Conservation (phyloP, 2,888 invertebrate species). For the Parnassius smintheus region DNA sequence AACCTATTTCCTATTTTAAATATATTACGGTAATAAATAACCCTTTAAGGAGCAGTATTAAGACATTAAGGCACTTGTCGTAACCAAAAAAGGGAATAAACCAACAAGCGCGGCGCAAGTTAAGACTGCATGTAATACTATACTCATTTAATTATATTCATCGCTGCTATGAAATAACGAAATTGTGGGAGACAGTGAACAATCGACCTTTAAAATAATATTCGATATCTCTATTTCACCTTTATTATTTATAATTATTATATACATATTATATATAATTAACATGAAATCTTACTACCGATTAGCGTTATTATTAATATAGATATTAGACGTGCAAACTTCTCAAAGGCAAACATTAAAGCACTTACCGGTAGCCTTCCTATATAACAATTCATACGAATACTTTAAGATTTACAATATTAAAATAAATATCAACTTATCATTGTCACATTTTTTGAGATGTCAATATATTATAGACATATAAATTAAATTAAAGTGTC, state of each 20-base stretch:
- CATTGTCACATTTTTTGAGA: too few species aligned
- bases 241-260: neutral
- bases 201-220: conserved; percentile 15
- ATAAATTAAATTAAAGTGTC: too few species aligned
- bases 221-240: conserved; percentile 3
- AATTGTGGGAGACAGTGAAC: conserved; percentile 8
- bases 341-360: too few species aligned
- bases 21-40: conserved; percentile 23
- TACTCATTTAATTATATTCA: conserved; percentile 15
- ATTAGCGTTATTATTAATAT: too few species aligned
- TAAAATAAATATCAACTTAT: too few species aligned
- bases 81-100: conserved; percentile 25
- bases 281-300: too few species aligned
- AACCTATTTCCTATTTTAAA: conserved; percentile 14
- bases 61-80: conserved; percentile 22
- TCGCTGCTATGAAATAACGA: conserved; percentile 2
- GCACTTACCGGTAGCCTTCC: too few species aligned
- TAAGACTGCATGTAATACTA: conserved; percentile 10
- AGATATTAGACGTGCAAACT: too few species aligned
- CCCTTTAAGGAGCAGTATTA: conserved; percentile 22
- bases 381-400: too few species aligned
- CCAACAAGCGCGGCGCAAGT: conserved; percentile 11
- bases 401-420: too few species aligned
- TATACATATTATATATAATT: too few species aligned
- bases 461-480: too few species aligned